phyloP scores from a whole-genome alignment of 2,113 vertebrate genomes.

The Rana temporaria region DNA sequence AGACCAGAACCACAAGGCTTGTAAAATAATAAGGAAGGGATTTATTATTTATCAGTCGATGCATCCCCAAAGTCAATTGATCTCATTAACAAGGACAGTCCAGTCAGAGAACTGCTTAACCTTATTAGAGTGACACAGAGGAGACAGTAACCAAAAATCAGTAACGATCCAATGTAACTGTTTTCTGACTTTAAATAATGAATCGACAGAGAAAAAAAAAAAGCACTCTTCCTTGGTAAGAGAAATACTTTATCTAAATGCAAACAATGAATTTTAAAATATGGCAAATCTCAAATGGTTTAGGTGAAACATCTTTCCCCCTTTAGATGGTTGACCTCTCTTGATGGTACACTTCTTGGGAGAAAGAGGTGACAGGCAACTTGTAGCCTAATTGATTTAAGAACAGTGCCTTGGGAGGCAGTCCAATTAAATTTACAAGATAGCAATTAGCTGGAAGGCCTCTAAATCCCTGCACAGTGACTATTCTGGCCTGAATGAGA shows the following conservation, averaged over 20 bases:
- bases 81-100: conserved; percentile 62
- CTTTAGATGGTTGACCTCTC: conserved; percentile 78
- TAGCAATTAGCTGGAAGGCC: conserved; percentile 91
- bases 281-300: conserved; percentile 74
- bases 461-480: conserved; percentile 88
- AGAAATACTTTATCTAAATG: conserved; percentile 65
- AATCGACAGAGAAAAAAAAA: not conserved
- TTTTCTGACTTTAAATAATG: conserved; percentile 57
- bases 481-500: conserved; percentile 83
- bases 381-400: conserved; percentile 89
- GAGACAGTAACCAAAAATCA: conserved; percentile 53
- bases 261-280: conserved; percentile 72
- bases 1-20: conserved; percentile 49
- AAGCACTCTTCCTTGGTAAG: conserved; percentile 53
- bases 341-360: conserved; percentile 73
- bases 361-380: conserved; percentile 81
- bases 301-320: conserved; percentile 78
- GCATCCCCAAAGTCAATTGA: conserved; percentile 64
- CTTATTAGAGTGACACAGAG: conserved; percentile 59
- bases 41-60: conserved; percentile 56
- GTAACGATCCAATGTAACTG: conserved; percentile 51
- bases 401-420: conserved; percentile 80
- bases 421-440: conserved; percentile 97
- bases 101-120: conserved; percentile 64
- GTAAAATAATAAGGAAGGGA: conserved; percentile 57